Base-by-base conservation (phyloP, 2,888 invertebrate species). In the Rhagonycha lutea region DNA sequence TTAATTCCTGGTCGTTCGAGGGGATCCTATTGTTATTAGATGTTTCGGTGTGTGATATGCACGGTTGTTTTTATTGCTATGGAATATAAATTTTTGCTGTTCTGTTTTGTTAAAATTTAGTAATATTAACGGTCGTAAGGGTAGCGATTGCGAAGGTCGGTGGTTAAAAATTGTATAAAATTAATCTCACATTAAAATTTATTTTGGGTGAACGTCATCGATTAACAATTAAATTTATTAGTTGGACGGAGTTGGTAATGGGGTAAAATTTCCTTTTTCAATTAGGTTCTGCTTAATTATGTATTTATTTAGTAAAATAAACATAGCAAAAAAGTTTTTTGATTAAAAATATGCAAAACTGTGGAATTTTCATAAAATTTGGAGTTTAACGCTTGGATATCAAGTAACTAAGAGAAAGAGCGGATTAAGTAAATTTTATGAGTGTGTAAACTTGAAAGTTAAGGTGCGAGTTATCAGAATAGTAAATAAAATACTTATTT, bases 401-500 rank as follows among this genome's bases (percentile, higher is more conserved):
- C n/a, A 47, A 47, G 47, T 47, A 47, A 47, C 47, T 47, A 47
- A 47, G 7, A 47, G 47, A 47, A 47, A 47, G 47, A 47, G 47
- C n/a, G 47, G 47, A 47, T 47, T 47, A 47, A 47, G 47, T 47
- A 47, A 47, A 47, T 47, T 47, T 47, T 47, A 47, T 47, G 47
- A 47, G 23, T 24, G 60, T 60, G 61, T 23, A 23, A 23, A 69
- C n/a, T 69, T 11, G 61, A 47, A 24, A n/a, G 23, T 14, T 28
- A 47, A 69, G 69, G 67, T 60, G 23, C 24, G 14, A 61, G 62
- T 63, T 74, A 70, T 68, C 74, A 28, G 67, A 60, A 67, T 65
- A 60, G 68, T 74, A 75, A 75, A 75, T 61, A 75, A 23, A 63
- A 10, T 63, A 71, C 69, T 75, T 68, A 26, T 68, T 70, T 70